These are phyloP conservation scores for Hoplostethus mediterraneus DNA, from an alignment of 2,797 vertebrate species.

Conservation along the genomic window DNA sequence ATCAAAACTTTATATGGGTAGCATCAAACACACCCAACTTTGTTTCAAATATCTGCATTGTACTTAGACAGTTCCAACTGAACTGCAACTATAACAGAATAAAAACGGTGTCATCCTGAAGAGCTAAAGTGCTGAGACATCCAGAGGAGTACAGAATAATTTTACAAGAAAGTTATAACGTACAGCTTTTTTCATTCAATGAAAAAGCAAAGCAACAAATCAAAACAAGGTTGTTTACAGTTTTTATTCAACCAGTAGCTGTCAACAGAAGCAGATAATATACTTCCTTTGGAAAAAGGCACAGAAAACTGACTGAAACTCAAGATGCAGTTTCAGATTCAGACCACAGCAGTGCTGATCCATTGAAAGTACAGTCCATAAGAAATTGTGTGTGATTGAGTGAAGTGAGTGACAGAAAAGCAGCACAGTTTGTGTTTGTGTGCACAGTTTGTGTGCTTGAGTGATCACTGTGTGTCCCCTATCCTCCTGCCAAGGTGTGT, in stretches of 20 bases:
- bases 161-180: constrained; percentile 38
- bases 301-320: constrained; percentile 40
- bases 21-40: constrained; percentile 25
- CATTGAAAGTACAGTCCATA: constrained; percentile 1
- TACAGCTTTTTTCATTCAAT: constrained; percentile 32
- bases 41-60: neutral
- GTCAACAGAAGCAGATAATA: constrained; percentile 45
- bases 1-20: constrained; percentile 28
- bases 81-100: constrained; percentile 15
- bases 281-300: constrained; percentile 54
- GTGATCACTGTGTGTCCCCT: constrained; percentile 12
- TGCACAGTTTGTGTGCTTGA: neutral
- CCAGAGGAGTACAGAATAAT: constrained; percentile 59
- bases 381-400: neutral
- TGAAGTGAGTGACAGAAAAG: neutral
- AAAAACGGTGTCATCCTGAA: constrained; percentile 41
- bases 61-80: constrained; percentile 15
- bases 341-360: constrained; percentile 16
- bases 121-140: constrained; percentile 73
- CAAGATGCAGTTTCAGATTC: constrained; percentile 43
- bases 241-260: constrained; percentile 63
- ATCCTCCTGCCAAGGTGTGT: constrained; percentile 10
- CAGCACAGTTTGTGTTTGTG: constrained; percentile 1
- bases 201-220: constrained; percentile 47
- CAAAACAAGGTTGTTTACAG: constrained; percentile 47